Evolutionary conservation across 2,113 vertebrate genomes (phyloP).

Genomic region (Saguinus imperator): DNA sequence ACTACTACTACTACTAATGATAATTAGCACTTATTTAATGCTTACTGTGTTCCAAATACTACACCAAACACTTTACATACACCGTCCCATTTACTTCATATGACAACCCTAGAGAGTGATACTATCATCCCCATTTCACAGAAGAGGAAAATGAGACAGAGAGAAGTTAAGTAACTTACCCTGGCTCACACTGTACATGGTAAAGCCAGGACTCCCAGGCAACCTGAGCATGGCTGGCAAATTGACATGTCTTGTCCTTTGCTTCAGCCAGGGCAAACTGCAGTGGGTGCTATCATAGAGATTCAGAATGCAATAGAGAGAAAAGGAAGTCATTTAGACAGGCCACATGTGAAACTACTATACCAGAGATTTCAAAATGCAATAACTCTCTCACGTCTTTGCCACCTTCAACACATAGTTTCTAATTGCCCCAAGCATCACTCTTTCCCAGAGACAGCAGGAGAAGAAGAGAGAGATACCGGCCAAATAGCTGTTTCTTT

Average conservation of each 20-base stretch:
- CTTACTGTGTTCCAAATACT: not conserved
- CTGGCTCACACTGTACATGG: not conserved
- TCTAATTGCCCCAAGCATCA: not conserved
- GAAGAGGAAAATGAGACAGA: not conserved
- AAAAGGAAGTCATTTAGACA: not conserved
- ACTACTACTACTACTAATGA: rapidly evolving
- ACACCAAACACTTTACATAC: not conserved
- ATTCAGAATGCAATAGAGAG: not conserved
- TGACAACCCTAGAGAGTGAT: not conserved
- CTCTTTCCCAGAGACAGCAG: not conserved
- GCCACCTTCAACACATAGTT: not conserved
- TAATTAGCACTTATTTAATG: not conserved
- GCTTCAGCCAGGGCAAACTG: not conserved
- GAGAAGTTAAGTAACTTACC: not conserved
- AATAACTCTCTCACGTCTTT: not conserved
- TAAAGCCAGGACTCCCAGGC: not conserved
- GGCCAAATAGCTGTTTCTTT: not conserved
- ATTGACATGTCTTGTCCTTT: not conserved
- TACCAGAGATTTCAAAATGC: not conserved
- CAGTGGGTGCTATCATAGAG: not conserved
- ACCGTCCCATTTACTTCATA: not conserved
- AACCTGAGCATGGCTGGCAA: not conserved
- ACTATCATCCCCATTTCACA: not conserved
- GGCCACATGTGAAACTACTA: not conserved
- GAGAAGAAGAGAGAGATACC: not conserved